phyloP scores from a whole-genome alignment of 2,888 invertebrate species.

The Lepidocyrtoides sp. region DNA sequence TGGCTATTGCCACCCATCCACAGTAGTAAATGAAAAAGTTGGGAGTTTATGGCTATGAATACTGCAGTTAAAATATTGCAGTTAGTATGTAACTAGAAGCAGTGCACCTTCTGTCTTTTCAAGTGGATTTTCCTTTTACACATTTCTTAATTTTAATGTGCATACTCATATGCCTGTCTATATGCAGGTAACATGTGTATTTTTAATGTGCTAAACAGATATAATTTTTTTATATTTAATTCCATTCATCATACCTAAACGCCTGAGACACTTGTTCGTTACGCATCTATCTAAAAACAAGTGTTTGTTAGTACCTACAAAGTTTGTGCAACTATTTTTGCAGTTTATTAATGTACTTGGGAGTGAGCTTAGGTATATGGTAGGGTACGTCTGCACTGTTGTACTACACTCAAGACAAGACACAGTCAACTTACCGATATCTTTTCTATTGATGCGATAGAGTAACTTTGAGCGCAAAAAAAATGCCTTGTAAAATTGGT shows the following conservation, averaged over 20 bases:
- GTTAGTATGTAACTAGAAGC: background rate
- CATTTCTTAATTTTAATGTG: background rate
- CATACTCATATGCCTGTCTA: background rate
- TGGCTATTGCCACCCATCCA: background rate
- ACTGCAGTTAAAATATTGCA: background rate
- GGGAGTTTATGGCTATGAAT: constrained; percentile 3
- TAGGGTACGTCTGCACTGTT: too few species aligned
- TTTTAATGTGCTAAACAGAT: too few species aligned
- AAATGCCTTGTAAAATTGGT: constrained; percentile 42
- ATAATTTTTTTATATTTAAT: too few species aligned
- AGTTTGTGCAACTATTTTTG: background rate
- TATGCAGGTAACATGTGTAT: background rate
- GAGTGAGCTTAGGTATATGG: too few species aligned
- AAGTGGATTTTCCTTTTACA: constrained; percentile 41
- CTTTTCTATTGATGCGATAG: too few species aligned
- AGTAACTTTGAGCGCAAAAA: constrained; percentile 29
- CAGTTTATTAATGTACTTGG: too few species aligned
- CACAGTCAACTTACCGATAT: too few species aligned
- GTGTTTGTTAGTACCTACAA: background rate
- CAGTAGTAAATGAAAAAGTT: constrained; percentile 13
- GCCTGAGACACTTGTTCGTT: background rate
- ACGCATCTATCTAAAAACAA: too few species aligned
- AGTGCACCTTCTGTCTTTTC: constrained; percentile 5
- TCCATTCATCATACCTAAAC: too few species aligned
- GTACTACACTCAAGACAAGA: too few species aligned